These are phyloP conservation scores for Trichechus manatus DNA, from an alignment of 2,113 vertebrate species.

Conservation along the genomic window DNA sequence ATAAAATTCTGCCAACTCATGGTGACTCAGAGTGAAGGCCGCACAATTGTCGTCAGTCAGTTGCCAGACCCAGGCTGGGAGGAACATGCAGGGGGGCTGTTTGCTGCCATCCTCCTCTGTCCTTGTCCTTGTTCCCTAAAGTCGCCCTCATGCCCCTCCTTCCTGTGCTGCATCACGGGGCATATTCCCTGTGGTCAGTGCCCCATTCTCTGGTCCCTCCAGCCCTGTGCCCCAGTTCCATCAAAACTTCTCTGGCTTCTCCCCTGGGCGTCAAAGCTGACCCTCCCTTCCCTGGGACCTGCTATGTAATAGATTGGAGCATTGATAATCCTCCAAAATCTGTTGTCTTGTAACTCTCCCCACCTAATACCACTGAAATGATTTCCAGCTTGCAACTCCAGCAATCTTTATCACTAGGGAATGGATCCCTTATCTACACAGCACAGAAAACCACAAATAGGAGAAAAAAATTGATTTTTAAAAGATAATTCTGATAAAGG, in stretches of 20 bases:
- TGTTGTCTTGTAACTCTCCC: neutral
- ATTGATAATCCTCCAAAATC: neutral
- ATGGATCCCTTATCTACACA: neutral
- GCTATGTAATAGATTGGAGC: neutral
- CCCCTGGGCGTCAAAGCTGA: neutral
- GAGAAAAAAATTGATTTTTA: neutral
- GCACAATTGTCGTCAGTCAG: rapidly evolving
- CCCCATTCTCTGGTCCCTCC: neutral
- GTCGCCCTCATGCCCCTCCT: neutral
- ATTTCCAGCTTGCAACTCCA: neutral
- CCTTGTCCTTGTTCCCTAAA: neutral
- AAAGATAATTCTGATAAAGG: constrained; percentile 16
- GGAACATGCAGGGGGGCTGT: neutral
- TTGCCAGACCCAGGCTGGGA: neutral
- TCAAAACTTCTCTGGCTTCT: neutral
- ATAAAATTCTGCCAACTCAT: neutral
- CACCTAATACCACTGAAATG: neutral
- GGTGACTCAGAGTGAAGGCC: neutral
- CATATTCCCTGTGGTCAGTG: neutral
- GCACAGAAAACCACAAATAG: neutral
- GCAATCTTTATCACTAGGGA: neutral
- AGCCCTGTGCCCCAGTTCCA: neutral
- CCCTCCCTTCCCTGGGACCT: neutral
- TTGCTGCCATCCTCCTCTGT: neutral
- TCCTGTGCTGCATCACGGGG: neutral